Evolutionary conservation across 2,113 vertebrate genomes (phyloP), one percentile per base, ranked within the genome.

Genomic region (Psilopogon haemacephalus): DNA sequence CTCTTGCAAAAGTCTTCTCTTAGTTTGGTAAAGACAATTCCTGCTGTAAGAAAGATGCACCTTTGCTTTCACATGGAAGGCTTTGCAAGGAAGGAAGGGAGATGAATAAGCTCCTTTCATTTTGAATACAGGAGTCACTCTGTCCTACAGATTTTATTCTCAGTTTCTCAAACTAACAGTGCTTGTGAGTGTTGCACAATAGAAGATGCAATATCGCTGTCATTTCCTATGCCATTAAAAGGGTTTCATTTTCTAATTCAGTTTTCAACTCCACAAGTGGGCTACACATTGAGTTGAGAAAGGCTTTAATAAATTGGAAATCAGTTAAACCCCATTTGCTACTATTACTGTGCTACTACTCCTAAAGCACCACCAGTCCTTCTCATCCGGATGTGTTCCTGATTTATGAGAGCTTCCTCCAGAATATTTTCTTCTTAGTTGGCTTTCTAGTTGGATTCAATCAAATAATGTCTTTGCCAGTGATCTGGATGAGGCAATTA

Each of bases 211-310:
- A 92, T 75, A 71, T 26, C 48, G 86, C 23, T 71, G 32, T 94
- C 16, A 94, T 94, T 92, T 97, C 32, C 62, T 90, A 19, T 79
- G 64, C 94, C 62, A 95, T 92, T 62, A 86, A 76, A 94, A 91
- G 59, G 64, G 84, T 86, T 96, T 95, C 94, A 32, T 54, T 92
- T 94, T 93, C 90, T 91, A 95, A 92, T 92, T 95, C 56, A 92
- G 58, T 88, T 97, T 93, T 96, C 94, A 87, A 54, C 18, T 80
- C 54, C 73, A 71, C 90, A 48, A 60, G 42, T 63, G 54, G 46
- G 28, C 71, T 95, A 90, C 85, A 93, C 20, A 63, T 24, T 89
- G 67, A 21, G 58, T 90, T 93, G 64, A 85, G 27, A 84, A 84
- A 92, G 38, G 33, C 11, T 93, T 67, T 85, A 93, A 94, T 91